These are phyloP conservation scores for Orthochromis malagaraziensis DNA, from an alignment of 2,113 vertebrate species.

Conservation along the genomic window DNA sequence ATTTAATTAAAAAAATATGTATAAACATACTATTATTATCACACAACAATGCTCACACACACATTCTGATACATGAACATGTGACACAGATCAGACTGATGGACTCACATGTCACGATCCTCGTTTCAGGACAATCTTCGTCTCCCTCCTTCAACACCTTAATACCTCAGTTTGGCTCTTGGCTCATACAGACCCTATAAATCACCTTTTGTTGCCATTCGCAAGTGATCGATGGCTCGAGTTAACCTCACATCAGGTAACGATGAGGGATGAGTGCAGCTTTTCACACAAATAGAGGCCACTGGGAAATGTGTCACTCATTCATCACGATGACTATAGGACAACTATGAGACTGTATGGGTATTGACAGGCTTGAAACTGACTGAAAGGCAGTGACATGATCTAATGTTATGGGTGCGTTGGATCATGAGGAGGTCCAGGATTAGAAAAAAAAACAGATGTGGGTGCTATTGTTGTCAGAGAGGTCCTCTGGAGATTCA, in stretches of 20 bases:
- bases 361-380: constrained; percentile 7
- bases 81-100: background rate
- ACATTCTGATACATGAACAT: background rate
- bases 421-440: background rate
- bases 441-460: background rate
- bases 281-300: background rate
- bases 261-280: constrained; percentile 5
- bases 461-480: background rate
- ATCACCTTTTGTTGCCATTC: constrained; percentile 2
- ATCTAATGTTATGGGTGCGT: background rate
- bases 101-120: background rate
- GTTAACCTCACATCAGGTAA: background rate
- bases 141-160: background rate
- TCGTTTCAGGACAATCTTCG: background rate
- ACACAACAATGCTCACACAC: background rate
- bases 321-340: background rate
- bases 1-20: fast-evolving
- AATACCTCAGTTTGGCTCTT: background rate
- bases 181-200: constrained; percentile 3
- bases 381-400: background rate
- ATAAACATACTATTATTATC: background rate
- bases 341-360: background rate
- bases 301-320: background rate
- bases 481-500: constrained; percentile 7
- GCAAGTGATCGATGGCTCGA: background rate